Conservation (phyloP, 2,888 invertebrate genomes). For the Ariolimax columbianus region DNA sequence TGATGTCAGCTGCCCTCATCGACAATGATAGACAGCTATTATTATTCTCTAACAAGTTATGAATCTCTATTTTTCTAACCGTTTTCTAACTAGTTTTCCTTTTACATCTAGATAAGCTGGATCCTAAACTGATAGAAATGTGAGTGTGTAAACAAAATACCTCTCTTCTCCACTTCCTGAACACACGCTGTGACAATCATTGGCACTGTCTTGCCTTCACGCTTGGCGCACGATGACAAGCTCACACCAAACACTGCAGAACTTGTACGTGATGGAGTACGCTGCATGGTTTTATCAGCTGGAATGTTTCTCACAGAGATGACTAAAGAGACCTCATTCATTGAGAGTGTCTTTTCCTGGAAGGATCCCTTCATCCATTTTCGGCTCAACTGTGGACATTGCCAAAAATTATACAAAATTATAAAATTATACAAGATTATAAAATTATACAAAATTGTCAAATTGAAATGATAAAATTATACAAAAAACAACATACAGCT, state of each 20-base stretch:
- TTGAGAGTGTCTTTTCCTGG: slow-evolving; percentile 86
- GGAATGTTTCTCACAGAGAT: slow-evolving; percentile 88
- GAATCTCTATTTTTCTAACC: no score
- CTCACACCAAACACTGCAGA: slow-evolving; percentile 94
- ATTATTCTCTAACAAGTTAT: no score
- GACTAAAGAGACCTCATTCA: slow-evolving; percentile 84
- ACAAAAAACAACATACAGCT: no score
- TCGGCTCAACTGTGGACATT: slow-evolving; percentile 84
- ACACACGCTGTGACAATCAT: slow-evolving; percentile 94
- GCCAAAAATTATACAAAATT: no score
- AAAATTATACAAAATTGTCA: no score
- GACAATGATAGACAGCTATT: no score
- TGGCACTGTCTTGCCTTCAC: slow-evolving; percentile 82
- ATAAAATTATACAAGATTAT: no score
- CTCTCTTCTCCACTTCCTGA: slow-evolving; percentile 87
- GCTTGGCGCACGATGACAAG: slow-evolving; percentile 84
- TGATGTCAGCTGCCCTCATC: no score
- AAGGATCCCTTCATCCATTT: slow-evolving; percentile 86
- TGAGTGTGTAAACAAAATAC: slow-evolving; percentile 56
- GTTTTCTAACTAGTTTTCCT: no score
- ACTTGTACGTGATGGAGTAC: slow-evolving; percentile 91
- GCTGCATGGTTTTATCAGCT: slow-evolving; percentile 89
- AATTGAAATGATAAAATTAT: no score
- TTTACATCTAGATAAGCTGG: no score
- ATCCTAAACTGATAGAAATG: no score